Conservation (phyloP, 2,113 vertebrate genomes). For the Melierax canorus region DNA sequence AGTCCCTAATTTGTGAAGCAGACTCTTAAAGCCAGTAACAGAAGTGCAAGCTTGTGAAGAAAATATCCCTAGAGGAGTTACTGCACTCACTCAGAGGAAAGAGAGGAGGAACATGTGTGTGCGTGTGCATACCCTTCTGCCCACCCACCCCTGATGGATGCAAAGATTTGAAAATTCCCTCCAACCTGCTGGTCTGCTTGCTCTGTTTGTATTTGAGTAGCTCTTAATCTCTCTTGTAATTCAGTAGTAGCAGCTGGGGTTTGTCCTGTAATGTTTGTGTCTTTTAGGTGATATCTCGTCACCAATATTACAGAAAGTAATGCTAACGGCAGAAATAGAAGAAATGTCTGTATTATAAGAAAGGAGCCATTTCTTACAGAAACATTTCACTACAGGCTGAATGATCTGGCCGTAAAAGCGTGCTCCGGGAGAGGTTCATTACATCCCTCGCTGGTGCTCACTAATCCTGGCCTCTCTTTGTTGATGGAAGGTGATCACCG, state of each 20-base stretch:
- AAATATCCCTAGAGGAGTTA: background rate
- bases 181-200: background rate
- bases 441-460: accelerated
- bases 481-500: background rate
- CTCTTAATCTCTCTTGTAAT: background rate
- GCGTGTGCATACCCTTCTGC: accelerated
- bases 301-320: background rate
- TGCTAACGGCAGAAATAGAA: background rate
- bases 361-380: background rate
- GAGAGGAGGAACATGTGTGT: accelerated
- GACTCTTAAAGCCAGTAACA: background rate
- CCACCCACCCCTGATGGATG: accelerated
- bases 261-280: background rate
- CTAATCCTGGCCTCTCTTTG: background rate
- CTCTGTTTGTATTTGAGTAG: background rate
- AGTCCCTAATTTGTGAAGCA: background rate
- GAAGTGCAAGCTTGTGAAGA: background rate
- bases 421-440: background rate
- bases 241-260: background rate
- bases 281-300: background rate
- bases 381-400: background rate
- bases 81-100: background rate
- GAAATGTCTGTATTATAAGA: background rate
- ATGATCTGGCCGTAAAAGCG: accelerated
- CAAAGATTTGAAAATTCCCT: background rate